phyloP scores from a whole-genome alignment of 1,140 invertebrate species.

The Macrocentrus cingulum region DNA sequence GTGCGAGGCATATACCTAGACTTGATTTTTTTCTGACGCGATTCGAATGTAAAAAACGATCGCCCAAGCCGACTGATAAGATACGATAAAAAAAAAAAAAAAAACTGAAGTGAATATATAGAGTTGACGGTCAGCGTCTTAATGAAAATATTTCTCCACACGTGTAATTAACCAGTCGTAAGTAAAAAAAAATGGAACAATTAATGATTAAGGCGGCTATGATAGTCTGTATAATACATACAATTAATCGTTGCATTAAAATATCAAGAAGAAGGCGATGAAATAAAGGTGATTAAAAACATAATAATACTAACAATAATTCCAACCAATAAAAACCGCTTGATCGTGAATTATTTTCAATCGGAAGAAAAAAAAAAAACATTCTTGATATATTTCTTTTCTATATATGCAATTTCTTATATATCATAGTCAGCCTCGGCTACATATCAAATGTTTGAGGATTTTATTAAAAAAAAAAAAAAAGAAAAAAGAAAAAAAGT shows the following conservation, averaged over 20 bases:
- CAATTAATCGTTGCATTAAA: constrained; percentile 13
- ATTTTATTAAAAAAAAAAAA: background rate
- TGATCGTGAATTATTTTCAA: constrained; percentile 7
- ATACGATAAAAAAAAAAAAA: too few species aligned
- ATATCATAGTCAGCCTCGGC: constrained; percentile 19
- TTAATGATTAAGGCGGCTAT: constrained; percentile 21
- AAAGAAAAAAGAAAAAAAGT: background rate
- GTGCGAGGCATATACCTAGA: too few species aligned
- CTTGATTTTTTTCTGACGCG: too few species aligned
- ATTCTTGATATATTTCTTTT: constrained; percentile 15
- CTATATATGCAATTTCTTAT: constrained; percentile 18
- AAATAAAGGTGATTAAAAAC: background rate
- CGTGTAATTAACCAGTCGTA: background rate
- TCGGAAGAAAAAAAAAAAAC: constrained; percentile 1
- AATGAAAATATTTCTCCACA: background rate
- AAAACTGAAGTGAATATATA: too few species aligned
- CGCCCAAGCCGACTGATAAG: too few species aligned
- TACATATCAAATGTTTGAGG: constrained; percentile 23
- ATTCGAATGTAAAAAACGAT: too few species aligned
- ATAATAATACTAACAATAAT: background rate
- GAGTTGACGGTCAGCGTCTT: background rate
- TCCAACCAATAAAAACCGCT: background rate
- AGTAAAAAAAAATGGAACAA: constrained; percentile 17
- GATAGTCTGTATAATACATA: constrained; percentile 19
- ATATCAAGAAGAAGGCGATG: constrained; percentile 3